Percentiles rank a stretch among this genome's conserved stretches.
phyloP scores from a whole-genome alignment of 1,140 invertebrate species.

The Heliothis subflexa region DNA sequence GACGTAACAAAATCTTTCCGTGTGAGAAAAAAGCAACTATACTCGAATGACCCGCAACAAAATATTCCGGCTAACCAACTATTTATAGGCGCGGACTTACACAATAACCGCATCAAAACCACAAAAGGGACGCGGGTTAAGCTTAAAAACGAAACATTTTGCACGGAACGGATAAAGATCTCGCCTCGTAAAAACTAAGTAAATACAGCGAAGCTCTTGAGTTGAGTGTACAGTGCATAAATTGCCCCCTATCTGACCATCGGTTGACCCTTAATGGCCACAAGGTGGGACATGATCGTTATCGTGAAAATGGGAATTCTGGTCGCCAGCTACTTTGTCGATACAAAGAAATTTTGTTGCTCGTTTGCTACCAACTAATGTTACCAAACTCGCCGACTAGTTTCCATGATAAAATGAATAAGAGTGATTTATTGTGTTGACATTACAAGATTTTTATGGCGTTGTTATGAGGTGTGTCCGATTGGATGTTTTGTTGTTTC shows the following conservation, averaged over 20 bases:
- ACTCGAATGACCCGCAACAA: constrained; percentile 22
- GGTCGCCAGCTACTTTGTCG: constrained; percentile 68
- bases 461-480: constrained; percentile 32
- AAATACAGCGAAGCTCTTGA: constrained; percentile 70
- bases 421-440: constrained; percentile 47
- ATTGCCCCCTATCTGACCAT: constrained; percentile 76
- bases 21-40: neutral
- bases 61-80: neutral
- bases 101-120: constrained; percentile 44
- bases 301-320: constrained; percentile 75
- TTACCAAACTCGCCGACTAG: constrained; percentile 44
- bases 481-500: constrained; percentile 28
- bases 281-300: constrained; percentile 79
- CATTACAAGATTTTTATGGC: constrained; percentile 38
- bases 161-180: constrained; percentile 66
- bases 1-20: too few species aligned
- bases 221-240: constrained; percentile 77
- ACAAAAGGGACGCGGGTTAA: constrained; percentile 34
- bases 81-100: constrained; percentile 19
- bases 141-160: constrained; percentile 61
- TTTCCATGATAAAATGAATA: constrained; percentile 36
- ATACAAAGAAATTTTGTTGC: constrained; percentile 72
- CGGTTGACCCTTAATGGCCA: constrained; percentile 77
- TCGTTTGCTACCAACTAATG: constrained; percentile 64
- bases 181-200: constrained; percentile 68